Evolutionary conservation across 2,113 vertebrate species (phyloP), one percentile per base, ranked within the genome.

Genomic region (Suricata suricatta): DNA sequence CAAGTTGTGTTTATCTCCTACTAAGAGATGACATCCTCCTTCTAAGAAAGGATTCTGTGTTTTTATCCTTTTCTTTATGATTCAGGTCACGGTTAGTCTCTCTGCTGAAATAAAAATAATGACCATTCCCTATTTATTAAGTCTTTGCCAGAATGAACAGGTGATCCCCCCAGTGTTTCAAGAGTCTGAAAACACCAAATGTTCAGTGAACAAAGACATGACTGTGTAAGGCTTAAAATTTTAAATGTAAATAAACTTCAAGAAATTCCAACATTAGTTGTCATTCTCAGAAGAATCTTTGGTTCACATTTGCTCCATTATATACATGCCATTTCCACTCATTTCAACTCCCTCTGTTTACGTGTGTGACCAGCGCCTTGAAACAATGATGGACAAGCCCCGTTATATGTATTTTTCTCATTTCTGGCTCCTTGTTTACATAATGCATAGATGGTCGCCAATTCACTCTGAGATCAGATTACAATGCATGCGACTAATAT

Each of bases 21-120:
- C 33, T 31, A 33, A 54, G 41, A 77, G 71, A 27, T 38, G 12
- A 81, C 44, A 25, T 10, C 35, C 25, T 52, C 27, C 31, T 90
- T 60, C 23, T 27, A 15, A 50, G 47, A 77, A 85, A 15, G 25
- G 29, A 23, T 31, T 79, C 57, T 93, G 8, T 50, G 35, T 11
- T 14, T 41, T 88, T 10, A 4, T 54, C 4, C 0, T 71, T 72
- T 57, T 47, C 35, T 77, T 54, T 57, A 33, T 72, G 66, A 29
- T 25, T 91, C 31, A 72, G 50, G 76, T 15, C 27, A 14, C 16
- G 38, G 27, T 25, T 11, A 29, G 16, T 74, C 60, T 79, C 63
- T 87, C 88, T 88, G 33, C 33, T 14, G 35, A 87, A 71, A 81
- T 77, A 66, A 81, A 97, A 93, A 82, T 88, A 69, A 63, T 47